These are phyloP conservation scores for Nannoperca australis DNA, from an alignment of 2,797 vertebrate species.

Conservation along the genomic window DNA sequence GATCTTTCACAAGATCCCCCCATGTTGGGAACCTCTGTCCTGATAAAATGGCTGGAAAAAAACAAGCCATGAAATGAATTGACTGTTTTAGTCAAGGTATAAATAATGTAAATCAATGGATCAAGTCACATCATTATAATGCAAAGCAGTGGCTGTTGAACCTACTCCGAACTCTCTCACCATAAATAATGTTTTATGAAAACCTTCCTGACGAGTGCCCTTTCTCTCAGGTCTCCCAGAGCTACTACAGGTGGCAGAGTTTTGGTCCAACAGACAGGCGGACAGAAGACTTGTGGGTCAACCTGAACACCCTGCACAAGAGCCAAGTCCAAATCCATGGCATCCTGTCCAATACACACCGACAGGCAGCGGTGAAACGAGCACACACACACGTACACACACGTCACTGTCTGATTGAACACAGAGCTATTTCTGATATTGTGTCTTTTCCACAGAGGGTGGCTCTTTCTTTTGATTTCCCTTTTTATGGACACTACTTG, in stretches of 20 bases:
- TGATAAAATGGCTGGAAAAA: not conserved
- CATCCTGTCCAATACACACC: constrained; percentile 93
- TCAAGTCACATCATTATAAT: not conserved
- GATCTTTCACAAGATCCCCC: not conserved
- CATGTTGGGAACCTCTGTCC: not conserved
- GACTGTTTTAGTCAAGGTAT: not conserved
- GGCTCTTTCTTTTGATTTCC: constrained; percentile 95
- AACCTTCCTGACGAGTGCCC: not conserved
- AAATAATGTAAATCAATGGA: not conserved
- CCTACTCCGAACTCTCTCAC: not conserved
- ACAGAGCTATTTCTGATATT: constrained; percentile 4
- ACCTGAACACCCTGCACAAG: constrained; percentile 84
- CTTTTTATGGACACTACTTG: constrained; percentile 94
- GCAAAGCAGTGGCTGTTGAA: not conserved
- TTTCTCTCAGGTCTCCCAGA: constrained; percentile 88
- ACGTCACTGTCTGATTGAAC: not conserved
- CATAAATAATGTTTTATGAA: not conserved
- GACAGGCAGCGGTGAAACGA: constrained; percentile 92
- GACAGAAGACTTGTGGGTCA: constrained; percentile 88
- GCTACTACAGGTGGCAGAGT: constrained; percentile 90
- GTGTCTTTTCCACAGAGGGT: constrained; percentile 84
- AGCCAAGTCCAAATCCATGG: constrained; percentile 90
- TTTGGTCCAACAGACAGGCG: constrained; percentile 86
- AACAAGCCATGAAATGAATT: not conserved
- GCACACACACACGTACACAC: constrained; percentile 10